Base-by-base conservation (phyloP, 2,888 invertebrate species). In the Dendrolimus houi region DNA sequence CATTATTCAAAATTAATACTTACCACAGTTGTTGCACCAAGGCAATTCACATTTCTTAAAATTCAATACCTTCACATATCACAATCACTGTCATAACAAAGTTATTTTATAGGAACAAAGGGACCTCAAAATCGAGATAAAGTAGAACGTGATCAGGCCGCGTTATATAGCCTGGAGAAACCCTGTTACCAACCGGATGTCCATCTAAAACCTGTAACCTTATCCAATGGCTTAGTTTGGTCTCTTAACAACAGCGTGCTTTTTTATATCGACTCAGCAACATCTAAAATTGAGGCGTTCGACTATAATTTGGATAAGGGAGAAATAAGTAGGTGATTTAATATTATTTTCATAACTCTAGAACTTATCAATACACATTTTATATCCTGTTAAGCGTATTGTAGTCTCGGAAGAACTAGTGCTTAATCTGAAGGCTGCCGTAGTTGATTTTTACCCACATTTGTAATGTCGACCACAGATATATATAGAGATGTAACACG, bases 191-290 rank as follows among this genome's bases (percentile, higher is more conserved):
- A 47, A 9, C 47, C 47, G 2, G 9, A 6, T 10, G 62, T 65
- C 29, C 66, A 65, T 52, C 64, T 71, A 9, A 67, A 64, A 9
- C 69, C 72, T 2, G 92, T 93, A 9, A 86, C 91, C 41, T 91
- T 94, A 55, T 94, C 95, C 54, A 95, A 95, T 68, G 95, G 95
- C 0, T 71, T 95, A 17, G 92, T 92, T 7, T 96, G 95, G 29
- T 29, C 29, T 29, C 29, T 29, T 29, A 29, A 29, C 6, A 95
- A 92, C 89, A 41, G 86, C 91, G 66, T 29, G 29, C 29, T 29
- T 29, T 29, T 6, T 29, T 29, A 29, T 29, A 29, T 29, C 6
- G 29, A 29, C 29, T 29, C 29, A 29, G 29, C 6, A 29, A 29
- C 29, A 29, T 29, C 29, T 29, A 29, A 29, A 29, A 85, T 95